Percentiles rank a stretch among this genome's conserved stretches.
Conservation (phyloP, 2,888 invertebrate species). For the Coelinius sp. region DNA sequence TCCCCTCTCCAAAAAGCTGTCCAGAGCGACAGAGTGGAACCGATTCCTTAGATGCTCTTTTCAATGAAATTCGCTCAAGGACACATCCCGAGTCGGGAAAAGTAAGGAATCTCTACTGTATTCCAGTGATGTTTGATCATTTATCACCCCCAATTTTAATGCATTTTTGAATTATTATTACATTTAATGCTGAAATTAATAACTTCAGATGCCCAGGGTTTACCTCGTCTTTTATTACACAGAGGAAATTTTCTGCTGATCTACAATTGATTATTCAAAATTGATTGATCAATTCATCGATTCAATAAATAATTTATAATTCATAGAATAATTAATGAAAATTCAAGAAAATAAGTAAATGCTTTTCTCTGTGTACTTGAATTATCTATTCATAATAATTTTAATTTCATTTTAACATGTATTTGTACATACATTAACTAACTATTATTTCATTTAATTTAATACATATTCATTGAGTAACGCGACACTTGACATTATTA, state of each 20-base stretch:
- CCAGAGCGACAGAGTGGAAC: too few species aligned
- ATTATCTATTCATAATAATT: neutral
- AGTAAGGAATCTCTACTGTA: too few species aligned
- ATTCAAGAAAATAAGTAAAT: neutral
- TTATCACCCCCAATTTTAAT: neutral
- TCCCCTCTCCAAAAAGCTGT: too few species aligned
- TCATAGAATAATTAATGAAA: too few species aligned
- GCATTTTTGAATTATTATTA: neutral
- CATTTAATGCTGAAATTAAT: constrained; percentile 16
- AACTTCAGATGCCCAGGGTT: constrained; percentile 66
- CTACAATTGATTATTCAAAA: neutral
- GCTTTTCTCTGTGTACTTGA: constrained; percentile 4
- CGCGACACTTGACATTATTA: neutral
- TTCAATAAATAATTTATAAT: neutral
- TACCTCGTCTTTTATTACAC: constrained; percentile 47
- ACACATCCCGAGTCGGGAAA: too few species aligned
- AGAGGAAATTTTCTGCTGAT: neutral
- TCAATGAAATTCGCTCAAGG: too few species aligned
- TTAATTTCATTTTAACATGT: neutral
- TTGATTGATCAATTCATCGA: neutral
- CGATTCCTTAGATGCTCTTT: too few species aligned
- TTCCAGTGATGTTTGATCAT: constrained; percentile 3
- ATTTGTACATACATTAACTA: constrained; percentile 8
- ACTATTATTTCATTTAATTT: neutral
- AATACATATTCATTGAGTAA: neutral